Evolutionary conservation across 1,140 invertebrate species (phyloP), one percentile per base, ranked within the genome.

Genomic region (Drosophila tani): DNA sequence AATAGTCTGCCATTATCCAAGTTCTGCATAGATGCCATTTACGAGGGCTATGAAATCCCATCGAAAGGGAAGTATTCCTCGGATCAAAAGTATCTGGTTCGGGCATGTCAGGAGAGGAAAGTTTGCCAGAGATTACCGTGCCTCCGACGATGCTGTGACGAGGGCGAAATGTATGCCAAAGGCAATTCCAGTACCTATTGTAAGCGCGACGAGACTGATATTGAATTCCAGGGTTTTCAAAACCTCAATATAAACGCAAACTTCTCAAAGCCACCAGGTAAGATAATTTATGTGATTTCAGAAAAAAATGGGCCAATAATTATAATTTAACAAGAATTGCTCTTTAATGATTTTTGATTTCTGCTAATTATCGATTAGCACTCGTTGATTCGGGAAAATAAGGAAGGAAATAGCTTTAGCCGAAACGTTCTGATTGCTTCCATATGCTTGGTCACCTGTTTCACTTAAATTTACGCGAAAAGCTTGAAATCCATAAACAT

Each of bases 121-220:
- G 27, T 70, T 3, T 70, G 67, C 24, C 47, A 68, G 40, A 55
- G 7, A 6, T 15, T 70, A 1, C 67, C 67, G 14, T 70, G 67
- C 17, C 55, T 70, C 14, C 40, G 67, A 32, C 49, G 63, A 29
- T 70, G 67, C 29, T 70, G 67, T 47, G 64, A n/a, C 12, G 67
- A 70, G 24, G 67, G 67, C 9, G 67, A 70, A 56, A 70, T 70
- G 27, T 70, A 70, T 47, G 67, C 67, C 9, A 70, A 70, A 17
- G 49, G 63, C 24, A 70, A 70, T 27, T 38, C 27, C 17, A 68
- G 64, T 29, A 70, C 67, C 17, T 70, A 70, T 29, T 70, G 67
- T 11, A 70, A 68, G 35, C 24, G 32, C 14, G 67, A 70, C 38
- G 67, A 66, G 14, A 46, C 32, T n/a, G 40, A 68, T 55, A 17